phyloP scores from a whole-genome alignment of 2,888 invertebrate species.

The Megamerina dolium region DNA sequence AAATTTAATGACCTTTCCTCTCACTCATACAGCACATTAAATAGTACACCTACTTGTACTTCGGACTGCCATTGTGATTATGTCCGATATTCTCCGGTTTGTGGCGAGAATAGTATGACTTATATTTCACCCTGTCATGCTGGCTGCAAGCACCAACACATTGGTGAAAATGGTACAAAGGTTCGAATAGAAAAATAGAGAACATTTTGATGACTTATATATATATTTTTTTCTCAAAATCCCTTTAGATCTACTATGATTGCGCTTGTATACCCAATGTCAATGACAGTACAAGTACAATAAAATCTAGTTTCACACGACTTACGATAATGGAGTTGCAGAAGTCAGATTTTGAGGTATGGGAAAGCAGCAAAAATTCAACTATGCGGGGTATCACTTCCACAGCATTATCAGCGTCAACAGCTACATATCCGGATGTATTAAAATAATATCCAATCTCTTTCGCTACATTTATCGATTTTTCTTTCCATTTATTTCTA shows the following conservation, averaged over 20 bases:
- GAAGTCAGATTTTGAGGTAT: too few relatives aligned
- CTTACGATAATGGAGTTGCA: conserved; percentile 32
- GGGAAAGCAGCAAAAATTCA: too few relatives aligned
- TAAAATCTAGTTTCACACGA: conserved; percentile 31
- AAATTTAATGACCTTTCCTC: too few relatives aligned
- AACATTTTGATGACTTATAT: too few relatives aligned
- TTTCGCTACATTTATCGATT: too few relatives aligned
- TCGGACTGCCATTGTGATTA: conserved; percentile 62
- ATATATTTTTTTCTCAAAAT: too few relatives aligned
- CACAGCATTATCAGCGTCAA: background rate
- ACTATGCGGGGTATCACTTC: background rate
- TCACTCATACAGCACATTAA: conserved; percentile 19
- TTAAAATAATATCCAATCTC: too few relatives aligned
- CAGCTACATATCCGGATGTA: background rate
- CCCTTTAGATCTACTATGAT: conserved; percentile 23
- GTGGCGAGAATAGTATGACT: conserved; percentile 57
- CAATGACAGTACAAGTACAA: conserved; percentile 11
- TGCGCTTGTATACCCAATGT: conserved; percentile 23
- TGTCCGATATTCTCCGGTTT: conserved; percentile 66
- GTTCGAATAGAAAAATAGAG: conserved; percentile 28
- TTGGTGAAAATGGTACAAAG: conserved; percentile 42
- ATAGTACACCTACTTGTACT: conserved; percentile 51
- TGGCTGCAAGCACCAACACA: conserved; percentile 54
- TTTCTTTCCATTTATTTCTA: background rate
- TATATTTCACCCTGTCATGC: conserved; percentile 75